These are phyloP conservation scores for Venustaconcha ellipsiformis DNA, from an alignment of 1,140 invertebrate genomes.

Conservation along the genomic window DNA sequence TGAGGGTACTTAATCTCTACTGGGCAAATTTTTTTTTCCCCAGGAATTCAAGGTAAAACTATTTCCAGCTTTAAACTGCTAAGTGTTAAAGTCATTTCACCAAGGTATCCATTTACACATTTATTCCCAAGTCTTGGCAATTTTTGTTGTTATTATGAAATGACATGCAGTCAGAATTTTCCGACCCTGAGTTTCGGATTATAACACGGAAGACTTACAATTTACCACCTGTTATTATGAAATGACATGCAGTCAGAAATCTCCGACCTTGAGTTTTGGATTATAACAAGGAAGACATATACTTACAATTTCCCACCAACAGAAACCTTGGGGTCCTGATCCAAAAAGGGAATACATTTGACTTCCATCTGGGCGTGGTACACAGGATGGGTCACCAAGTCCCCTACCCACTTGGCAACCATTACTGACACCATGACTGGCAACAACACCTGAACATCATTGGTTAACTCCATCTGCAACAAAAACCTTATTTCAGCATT, in stretches of 20 bases:
- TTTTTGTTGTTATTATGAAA: neutral
- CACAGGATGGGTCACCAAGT: constrained; percentile 69
- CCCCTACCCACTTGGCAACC: constrained; percentile 70
- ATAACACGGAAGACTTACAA: constrained; percentile 45
- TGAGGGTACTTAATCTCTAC: too few relatives aligned
- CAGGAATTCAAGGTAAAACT: too few relatives aligned
- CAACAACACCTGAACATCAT: constrained; percentile 70
- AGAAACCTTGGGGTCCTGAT: constrained; percentile 64
- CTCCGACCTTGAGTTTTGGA: neutral
- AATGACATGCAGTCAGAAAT: neutral
- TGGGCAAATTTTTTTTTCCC: too few relatives aligned
- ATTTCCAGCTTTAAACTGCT: too few relatives aligned
- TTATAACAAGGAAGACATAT: neutral
- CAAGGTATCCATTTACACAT: neutral
- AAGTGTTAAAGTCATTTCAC: neutral
- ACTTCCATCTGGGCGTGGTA: constrained; percentile 69
- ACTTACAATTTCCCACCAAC: constrained; percentile 63
- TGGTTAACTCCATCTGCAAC: constrained; percentile 70
- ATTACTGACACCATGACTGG: constrained; percentile 71
- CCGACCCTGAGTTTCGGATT: neutral
- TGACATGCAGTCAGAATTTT: neutral
- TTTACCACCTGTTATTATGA: constrained; percentile 42
- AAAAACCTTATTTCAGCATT: neutral
- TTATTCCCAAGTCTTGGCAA: neutral
- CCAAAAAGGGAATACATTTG: constrained; percentile 70